These are phyloP conservation scores for Theropithecus gelada DNA, from an alignment of 2,113 vertebrate species.

Conservation along the genomic window DNA sequence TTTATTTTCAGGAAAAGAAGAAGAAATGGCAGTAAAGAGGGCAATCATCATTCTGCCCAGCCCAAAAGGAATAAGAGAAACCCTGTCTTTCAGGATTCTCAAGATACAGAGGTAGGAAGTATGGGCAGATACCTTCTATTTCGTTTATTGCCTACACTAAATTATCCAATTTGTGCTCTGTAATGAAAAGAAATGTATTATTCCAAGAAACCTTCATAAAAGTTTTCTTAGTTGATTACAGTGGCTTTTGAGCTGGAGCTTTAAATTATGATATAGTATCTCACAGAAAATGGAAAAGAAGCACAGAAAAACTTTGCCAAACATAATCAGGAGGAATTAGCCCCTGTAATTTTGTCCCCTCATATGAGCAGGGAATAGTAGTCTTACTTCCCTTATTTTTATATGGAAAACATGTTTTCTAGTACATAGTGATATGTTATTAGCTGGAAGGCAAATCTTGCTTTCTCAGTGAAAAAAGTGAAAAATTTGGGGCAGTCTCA, in stretches of 20 bases:
- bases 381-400: not conserved
- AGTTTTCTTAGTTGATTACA: not conserved
- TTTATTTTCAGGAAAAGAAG: conserved; percentile 82
- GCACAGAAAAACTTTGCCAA: not conserved
- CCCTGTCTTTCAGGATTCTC: not conserved
- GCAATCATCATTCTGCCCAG: not conserved
- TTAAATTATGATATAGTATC: not conserved
- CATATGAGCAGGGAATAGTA: not conserved
- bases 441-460: not conserved
- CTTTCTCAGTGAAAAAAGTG: not conserved
- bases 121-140: conserved; percentile 80
- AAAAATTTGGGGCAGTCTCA: not conserved
- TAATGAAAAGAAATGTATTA: not conserved
- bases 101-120: conserved; percentile 83
- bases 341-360: not conserved
- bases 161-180: not conserved
- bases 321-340: not conserved
- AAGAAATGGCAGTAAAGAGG: not conserved
- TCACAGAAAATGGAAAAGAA: not conserved
- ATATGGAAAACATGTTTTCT: not conserved
- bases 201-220: not conserved
- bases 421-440: not conserved
- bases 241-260: not conserved
- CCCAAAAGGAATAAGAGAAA: conserved; percentile 25
- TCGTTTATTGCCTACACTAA: not conserved